A percentile compares a stretch with the other conserved stretches of the same genome.
Evolutionary conservation across 2,888 invertebrate genomes (phyloP).

Genomic region (Temnothorax rugatulus): DNA sequence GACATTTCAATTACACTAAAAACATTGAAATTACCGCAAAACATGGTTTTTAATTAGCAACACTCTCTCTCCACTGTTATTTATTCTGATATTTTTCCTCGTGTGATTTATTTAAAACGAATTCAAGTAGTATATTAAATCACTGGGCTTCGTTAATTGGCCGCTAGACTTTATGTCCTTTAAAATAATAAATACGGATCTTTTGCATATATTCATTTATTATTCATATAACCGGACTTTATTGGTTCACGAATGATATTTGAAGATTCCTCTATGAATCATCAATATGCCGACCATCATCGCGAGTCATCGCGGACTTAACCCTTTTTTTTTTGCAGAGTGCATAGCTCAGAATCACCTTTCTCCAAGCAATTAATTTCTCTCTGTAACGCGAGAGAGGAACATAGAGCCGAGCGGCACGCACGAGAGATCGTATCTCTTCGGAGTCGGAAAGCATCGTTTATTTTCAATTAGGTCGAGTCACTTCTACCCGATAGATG

Average conservation of each 20-base stretch:
- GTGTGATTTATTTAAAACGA: not conserved
- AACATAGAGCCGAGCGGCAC: constrained; percentile 6
- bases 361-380: constrained; percentile 63
- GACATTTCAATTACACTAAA: constrained; percentile 32
- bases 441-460: constrained; percentile 34
- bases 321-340: constrained; percentile 55
- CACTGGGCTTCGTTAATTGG: not conserved
- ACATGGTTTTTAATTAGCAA: constrained; percentile 29
- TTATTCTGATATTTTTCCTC: not conserved
- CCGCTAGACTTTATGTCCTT: not conserved
- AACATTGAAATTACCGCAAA: constrained; percentile 3
- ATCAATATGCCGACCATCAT: constrained; percentile 3
- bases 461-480: constrained; percentile 41
- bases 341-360: constrained; percentile 46
- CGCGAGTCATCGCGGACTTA: constrained; percentile 54
- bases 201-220: not conserved
- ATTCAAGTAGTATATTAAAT: not conserved
- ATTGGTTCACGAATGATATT: not conserved
- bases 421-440: constrained; percentile 41
- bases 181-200: not conserved
- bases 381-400: constrained; percentile 32
- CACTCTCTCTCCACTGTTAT: constrained; percentile 10
- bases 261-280: constrained; percentile 15
- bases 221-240: not conserved
- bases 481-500: constrained; percentile 33